Evolutionary conservation across 23 tunicate species (phyloP).

Genomic region (Ciona savignyi): DNA sequence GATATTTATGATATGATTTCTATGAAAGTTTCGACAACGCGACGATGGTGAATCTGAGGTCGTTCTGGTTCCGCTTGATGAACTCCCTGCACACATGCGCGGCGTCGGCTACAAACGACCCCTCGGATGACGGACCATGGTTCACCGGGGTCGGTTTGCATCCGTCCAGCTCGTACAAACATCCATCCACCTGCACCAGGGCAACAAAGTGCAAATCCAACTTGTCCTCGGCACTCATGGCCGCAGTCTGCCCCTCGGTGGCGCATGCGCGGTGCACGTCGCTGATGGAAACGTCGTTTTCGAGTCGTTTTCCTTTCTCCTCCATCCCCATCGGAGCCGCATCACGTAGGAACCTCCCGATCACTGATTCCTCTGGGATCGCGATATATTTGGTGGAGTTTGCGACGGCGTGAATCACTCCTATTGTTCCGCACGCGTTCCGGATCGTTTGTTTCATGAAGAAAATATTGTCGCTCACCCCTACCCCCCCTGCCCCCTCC

Average conservation of each 20-base stretch:
- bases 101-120: conserved; percentile 65
- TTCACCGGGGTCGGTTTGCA: conserved; percentile 77
- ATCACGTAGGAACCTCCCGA: conserved; percentile 32
- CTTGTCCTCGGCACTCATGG: conserved; percentile 53
- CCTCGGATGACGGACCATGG: conserved; percentile 64
- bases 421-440: conserved; percentile 99
- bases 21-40: conserved; percentile 47
- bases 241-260: conserved; percentile 60
- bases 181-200: conserved; percentile 66
- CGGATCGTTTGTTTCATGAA: conserved; percentile 99
- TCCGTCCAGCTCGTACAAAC: conserved; percentile 93
- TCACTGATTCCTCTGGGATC: conserved; percentile 19
- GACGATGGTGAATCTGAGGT: conserved; percentile 66
- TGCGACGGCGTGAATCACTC: conserved; percentile 74
- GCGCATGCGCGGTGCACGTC: conserved; percentile 51
- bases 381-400: conserved; percentile 25
- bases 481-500: conserved; percentile 6
- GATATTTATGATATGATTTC: background rate
- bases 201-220: conserved; percentile 97
- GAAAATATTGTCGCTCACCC: conserved; percentile 31
- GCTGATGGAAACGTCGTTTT: conserved; percentile 26
- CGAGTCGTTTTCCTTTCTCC: conserved; percentile 73
- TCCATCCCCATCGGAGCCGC: conserved; percentile 22
- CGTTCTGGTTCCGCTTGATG: conserved; percentile 72
- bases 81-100: conserved; percentile 84